Evolutionary conservation across 2,888 invertebrate species (phyloP).

Genomic region (Plemyria rubiginata): DNA sequence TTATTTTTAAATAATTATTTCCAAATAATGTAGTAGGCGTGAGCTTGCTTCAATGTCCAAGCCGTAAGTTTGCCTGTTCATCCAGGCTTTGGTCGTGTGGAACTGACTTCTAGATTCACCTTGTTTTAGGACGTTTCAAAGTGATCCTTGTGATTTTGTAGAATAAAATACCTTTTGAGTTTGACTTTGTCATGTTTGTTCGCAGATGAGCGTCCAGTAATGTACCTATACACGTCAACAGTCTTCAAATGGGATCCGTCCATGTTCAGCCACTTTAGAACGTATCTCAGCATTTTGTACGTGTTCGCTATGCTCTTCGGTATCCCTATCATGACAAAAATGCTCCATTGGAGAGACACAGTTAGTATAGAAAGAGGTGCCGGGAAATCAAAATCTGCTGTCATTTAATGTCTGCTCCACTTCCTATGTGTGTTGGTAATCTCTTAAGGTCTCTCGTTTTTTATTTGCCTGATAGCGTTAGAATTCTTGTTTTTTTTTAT

Average conservation of each 20-base stretch:
- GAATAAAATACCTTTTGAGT: neutral
- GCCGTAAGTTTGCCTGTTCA: too few species aligned
- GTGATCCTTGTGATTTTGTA: too few species aligned
- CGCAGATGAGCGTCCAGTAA: conserved; percentile 90
- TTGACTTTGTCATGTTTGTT: conserved; percentile 26
- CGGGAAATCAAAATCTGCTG: neutral
- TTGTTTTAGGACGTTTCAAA: too few species aligned
- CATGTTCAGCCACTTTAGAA: conserved; percentile 89
- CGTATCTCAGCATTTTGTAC: conserved; percentile 89
- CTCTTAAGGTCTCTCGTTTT: neutral
- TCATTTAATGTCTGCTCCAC: neutral
- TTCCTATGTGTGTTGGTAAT: neutral
- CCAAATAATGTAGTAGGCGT: too few species aligned
- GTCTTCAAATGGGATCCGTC: conserved; percentile 89
- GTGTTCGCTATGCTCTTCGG: conserved; percentile 89
- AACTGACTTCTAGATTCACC: too few species aligned
- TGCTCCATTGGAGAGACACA: conserved; percentile 88
- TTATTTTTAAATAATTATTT: too few species aligned
- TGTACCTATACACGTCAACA: conserved; percentile 89
- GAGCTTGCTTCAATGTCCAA: too few species aligned
- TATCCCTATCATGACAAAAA: conserved; percentile 89
- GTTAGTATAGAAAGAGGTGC: conserved; percentile 56
- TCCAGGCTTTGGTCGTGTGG: too few species aligned
- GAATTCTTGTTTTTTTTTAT: too few species aligned
- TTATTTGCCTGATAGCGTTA: too few species aligned